Evolutionary conservation across 64 coral and sea anemone species (phyloP).

Genomic region (Pachyseris speciosa): DNA sequence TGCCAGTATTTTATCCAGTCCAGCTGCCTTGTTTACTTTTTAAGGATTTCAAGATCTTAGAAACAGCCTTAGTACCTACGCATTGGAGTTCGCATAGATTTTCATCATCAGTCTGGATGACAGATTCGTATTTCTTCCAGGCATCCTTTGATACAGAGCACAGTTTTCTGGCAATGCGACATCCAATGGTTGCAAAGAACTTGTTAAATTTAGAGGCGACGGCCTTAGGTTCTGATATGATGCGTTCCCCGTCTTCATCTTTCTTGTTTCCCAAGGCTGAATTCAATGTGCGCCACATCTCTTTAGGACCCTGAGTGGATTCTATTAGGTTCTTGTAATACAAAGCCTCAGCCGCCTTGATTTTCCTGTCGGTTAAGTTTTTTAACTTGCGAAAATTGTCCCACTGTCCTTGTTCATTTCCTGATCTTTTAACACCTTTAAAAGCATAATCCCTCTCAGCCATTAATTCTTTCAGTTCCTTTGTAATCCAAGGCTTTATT

Average conservation of each 20-base stretch:
- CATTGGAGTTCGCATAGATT: constrained; percentile 9
- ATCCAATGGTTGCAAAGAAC: constrained; percentile 58
- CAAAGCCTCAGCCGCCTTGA: constrained; percentile 38
- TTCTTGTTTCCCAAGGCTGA: not conserved
- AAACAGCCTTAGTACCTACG: not conserved
- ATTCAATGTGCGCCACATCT: constrained; percentile 41
- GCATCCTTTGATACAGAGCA: not conserved
- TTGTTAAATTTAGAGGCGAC: constrained; percentile 66
- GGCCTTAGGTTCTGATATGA: constrained; percentile 40
- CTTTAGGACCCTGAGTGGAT: constrained; percentile 41
- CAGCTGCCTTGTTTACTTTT: constrained; percentile 25
- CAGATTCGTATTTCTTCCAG: constrained; percentile 40
- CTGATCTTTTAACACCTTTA: constrained; percentile 48
- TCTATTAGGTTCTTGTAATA: constrained; percentile 40
- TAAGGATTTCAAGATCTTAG: not conserved
- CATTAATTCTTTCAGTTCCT: constrained; percentile 56
- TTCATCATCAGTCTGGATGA: not conserved
- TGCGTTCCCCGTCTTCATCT: not conserved
- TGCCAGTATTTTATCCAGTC: not conserved
- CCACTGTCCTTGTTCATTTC: not conserved
- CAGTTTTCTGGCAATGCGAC: constrained; percentile 23
- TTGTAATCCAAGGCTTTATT: constrained; percentile 31
- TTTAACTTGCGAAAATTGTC: constrained; percentile 22
- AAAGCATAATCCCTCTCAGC: constrained; percentile 58
- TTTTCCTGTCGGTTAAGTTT: constrained; percentile 51